Evolutionary conservation across 2,113 vertebrate species (phyloP).

Genomic region (Casuarius casuarius): DNA sequence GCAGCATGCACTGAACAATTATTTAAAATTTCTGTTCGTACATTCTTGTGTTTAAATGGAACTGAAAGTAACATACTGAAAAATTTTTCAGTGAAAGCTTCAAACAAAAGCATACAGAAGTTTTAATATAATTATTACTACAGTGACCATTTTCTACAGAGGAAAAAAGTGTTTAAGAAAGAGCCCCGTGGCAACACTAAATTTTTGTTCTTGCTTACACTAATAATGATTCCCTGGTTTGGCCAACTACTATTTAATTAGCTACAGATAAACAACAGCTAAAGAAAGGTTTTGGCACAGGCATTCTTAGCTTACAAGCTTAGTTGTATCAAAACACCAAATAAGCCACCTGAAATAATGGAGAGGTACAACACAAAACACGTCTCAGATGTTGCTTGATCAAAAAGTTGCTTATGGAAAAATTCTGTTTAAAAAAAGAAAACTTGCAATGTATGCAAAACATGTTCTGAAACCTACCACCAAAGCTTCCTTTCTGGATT

Average conservation of each 20-base stretch:
- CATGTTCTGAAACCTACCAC: not conserved
- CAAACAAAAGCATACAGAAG: not conserved
- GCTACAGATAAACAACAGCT: not conserved
- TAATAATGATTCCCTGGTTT: not conserved
- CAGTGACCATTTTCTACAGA: not conserved
- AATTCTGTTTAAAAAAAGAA: not conserved
- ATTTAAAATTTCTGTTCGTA: not conserved
- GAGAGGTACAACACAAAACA: not conserved
- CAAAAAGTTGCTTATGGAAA: not conserved
- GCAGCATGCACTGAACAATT: not conserved
- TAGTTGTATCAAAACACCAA: not conserved
- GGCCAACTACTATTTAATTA: not conserved
- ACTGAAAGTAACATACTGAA: not conserved
- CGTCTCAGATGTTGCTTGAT: rapidly evolving
- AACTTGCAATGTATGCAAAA: not conserved
- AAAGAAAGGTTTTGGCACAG: not conserved
- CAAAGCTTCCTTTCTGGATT: not conserved
- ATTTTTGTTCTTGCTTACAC: not conserved
- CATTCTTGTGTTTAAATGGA: not conserved
- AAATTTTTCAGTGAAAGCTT: not conserved
- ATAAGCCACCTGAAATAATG: not conserved
- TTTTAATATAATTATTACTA: not conserved
- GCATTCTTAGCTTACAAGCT: not conserved
- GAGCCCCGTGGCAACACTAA: not conserved
- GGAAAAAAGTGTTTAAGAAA: not conserved